Evolutionary conservation across 1,140 invertebrate species (phyloP).

Genomic region (Lepidurus packardi): DNA sequence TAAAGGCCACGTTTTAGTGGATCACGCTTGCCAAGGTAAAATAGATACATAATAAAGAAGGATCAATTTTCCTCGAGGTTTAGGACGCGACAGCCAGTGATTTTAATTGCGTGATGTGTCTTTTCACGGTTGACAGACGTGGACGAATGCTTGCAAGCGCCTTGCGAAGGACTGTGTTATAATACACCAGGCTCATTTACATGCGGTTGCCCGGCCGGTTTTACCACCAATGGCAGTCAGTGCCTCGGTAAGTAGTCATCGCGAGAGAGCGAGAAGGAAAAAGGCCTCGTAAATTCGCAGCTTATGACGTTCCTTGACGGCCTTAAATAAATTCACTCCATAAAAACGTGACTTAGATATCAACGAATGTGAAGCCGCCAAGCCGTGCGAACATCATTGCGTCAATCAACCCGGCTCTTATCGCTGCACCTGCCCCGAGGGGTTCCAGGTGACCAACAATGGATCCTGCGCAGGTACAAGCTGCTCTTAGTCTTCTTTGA

Average conservation of each 20-base stretch:
- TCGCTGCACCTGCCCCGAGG: constrained; percentile 45
- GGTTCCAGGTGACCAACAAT: constrained; percentile 42
- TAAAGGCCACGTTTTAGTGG: constrained; percentile 64
- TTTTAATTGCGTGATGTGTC: not conserved
- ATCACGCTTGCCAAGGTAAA: constrained; percentile 47
- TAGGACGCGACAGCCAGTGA: not conserved
- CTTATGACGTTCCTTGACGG: constrained; percentile 36
- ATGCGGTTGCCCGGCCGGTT: constrained; percentile 72
- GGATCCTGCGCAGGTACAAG: not conserved
- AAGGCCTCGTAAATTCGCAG: constrained; percentile 32
- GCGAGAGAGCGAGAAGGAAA: constrained; percentile 40
- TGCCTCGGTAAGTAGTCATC: constrained; percentile 49
- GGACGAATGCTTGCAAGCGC: constrained; percentile 64
- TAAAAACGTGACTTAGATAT: constrained; percentile 36
- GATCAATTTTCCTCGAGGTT: too few species aligned
- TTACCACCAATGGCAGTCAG: constrained; percentile 51
- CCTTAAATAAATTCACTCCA: constrained; percentile 42
- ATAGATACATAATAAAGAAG: not conserved
- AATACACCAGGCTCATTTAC: constrained; percentile 76
- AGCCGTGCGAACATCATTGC: constrained; percentile 41
- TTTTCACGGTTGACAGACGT: constrained; percentile 48
- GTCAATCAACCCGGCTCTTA: constrained; percentile 41
- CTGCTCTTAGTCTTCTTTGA: not conserved
- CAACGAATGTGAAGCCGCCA: constrained; percentile 45
- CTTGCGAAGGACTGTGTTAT: constrained; percentile 60